Conservation (phyloP, 2,113 vertebrate species). For the Osmerus mordax region DNA sequence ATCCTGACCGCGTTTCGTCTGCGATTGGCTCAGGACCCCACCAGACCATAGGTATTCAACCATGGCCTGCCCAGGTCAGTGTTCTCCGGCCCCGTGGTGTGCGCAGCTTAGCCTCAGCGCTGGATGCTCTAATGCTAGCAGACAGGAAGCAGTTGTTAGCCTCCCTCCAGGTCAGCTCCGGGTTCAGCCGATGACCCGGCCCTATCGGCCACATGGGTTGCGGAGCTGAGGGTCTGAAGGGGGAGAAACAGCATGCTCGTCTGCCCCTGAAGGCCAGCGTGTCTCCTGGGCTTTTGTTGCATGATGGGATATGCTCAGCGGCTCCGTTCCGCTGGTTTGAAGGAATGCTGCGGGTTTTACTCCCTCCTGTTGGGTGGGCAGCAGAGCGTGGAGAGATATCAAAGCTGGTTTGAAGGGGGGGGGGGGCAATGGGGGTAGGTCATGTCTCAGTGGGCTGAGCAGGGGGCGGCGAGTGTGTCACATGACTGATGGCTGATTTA, state of each 20-base stretch:
- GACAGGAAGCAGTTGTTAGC: constrained; percentile 75
- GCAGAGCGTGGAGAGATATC: constrained; percentile 80
- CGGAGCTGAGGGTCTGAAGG: constrained; percentile 23
- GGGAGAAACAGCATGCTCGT: constrained; percentile 35
- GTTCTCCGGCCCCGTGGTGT: constrained; percentile 31
- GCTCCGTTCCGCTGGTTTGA: constrained; percentile 78
- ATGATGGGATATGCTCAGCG: constrained; percentile 69
- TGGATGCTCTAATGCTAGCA: constrained; percentile 65
- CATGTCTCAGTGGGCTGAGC: constrained; percentile 67
- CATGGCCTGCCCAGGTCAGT: constrained; percentile 35
- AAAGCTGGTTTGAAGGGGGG: constrained; percentile 63
- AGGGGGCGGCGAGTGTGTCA: constrained; percentile 62
- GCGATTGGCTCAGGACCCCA: background rate
- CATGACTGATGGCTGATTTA: constrained; percentile 76
- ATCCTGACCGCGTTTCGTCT: background rate
- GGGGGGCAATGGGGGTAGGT: constrained; percentile 47
- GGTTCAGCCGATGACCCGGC: constrained; percentile 55
- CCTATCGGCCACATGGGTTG: constrained; percentile 24
- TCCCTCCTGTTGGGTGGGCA: constrained; percentile 71
- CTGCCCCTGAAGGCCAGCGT: constrained; percentile 52
- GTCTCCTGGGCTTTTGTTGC: constrained; percentile 60
- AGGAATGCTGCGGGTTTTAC: constrained; percentile 81
- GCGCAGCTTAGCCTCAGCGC: constrained; percentile 63
- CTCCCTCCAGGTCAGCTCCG: constrained; percentile 69
- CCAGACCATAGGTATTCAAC: constrained; percentile 19